Percentiles rank a stretch among this genome's conserved stretches.
Conservation (phyloP, 2,113 vertebrate species). For the Hystrix brachyura region DNA sequence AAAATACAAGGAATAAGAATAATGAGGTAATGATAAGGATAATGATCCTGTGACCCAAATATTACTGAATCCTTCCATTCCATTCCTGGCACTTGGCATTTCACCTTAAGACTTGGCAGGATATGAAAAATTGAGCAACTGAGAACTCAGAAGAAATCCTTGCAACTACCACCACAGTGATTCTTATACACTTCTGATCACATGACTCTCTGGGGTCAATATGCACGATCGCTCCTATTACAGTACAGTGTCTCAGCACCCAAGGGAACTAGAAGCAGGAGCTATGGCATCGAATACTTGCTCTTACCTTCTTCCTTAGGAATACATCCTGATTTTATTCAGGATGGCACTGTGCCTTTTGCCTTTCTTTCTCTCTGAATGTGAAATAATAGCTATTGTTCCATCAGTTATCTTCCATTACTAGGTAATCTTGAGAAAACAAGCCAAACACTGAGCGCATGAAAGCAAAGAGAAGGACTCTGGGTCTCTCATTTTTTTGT, state of each 20-base stretch:
- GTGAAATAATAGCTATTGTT: neutral
- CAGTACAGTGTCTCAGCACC: neutral
- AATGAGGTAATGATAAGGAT: neutral
- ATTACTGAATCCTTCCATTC: slow-evolving; percentile 63
- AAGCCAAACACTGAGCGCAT: slow-evolving; percentile 13
- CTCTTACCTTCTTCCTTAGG: slow-evolving; percentile 34
- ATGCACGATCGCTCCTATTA: neutral
- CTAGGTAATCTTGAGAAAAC: slow-evolving; percentile 44
- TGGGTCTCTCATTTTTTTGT: neutral
- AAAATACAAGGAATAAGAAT: slow-evolving; percentile 59
- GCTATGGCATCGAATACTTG: neutral
- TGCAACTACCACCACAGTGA: slow-evolving; percentile 30
- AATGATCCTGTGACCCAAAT: slow-evolving; percentile 42
- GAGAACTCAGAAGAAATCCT: slow-evolving; percentile 62
- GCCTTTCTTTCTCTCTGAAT: slow-evolving; percentile 13
- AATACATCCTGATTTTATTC: slow-evolving; percentile 52
- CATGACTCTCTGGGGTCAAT: neutral
- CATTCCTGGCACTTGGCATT: slow-evolving; percentile 34
- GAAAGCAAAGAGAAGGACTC: neutral
- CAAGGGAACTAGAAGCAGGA: slow-evolving; percentile 42
- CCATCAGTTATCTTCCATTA: neutral
- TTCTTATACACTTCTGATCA: slow-evolving; percentile 10
- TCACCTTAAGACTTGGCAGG: slow-evolving; percentile 43
- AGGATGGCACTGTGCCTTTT: neutral
- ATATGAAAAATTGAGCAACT: slow-evolving; percentile 50